phyloP scores from a whole-genome alignment of 2,113 vertebrate species.

The Oophaga pumilio region DNA sequence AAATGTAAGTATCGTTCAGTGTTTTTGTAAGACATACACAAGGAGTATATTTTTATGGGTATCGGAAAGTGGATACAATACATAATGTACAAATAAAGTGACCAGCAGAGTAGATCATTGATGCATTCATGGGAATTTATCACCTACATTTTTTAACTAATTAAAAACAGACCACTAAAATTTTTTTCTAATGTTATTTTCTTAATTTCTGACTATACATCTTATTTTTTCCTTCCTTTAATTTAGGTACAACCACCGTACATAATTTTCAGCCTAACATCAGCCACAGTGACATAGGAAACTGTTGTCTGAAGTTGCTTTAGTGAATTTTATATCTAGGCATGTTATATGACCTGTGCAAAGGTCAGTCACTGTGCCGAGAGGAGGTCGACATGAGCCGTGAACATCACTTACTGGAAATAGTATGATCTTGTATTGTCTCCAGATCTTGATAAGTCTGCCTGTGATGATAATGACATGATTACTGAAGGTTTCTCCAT shows the following conservation, averaged over 20 bases:
- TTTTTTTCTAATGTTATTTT: too few species aligned
- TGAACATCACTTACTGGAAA: not conserved
- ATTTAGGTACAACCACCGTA: not conserved
- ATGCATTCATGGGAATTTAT: not conserved
- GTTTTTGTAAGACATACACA: slow-evolving; percentile 3
- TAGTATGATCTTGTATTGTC: not conserved
- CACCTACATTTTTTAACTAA: not conserved
- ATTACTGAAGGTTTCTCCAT: not conserved
- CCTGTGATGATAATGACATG: not conserved
- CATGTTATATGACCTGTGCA: not conserved
- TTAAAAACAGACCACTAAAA: too few species aligned
- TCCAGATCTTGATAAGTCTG: too few species aligned
- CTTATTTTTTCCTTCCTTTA: too few species aligned
- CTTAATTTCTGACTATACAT: too few species aligned
- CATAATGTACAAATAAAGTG: not conserved
- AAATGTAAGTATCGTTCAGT: slow-evolving; percentile 39
- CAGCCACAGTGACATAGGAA: not conserved
- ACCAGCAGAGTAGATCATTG: not conserved
- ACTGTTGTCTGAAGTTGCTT: not conserved
- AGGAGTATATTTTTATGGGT: not conserved
- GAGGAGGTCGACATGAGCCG: not conserved
- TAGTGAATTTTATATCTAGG: not conserved
- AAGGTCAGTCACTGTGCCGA: not conserved
- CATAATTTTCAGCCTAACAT: not conserved
- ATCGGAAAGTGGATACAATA: not conserved